Percentiles rank a stretch among this genome's conserved stretches.
These are phyloP conservation scores for Cordilura impudica DNA, from an alignment of 2,888 invertebrate species.

Conservation along the genomic window DNA sequence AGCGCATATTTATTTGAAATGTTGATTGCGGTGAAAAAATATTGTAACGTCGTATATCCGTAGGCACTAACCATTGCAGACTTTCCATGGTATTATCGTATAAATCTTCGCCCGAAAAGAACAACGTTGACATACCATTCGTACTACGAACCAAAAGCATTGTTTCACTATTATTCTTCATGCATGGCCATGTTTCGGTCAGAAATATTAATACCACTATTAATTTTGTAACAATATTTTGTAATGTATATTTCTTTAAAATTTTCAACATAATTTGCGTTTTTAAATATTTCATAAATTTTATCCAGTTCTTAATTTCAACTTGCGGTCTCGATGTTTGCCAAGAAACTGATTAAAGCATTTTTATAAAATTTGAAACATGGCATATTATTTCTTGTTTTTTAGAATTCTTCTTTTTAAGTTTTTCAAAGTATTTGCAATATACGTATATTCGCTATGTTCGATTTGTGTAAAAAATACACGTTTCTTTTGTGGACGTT, in stretches of 20 bases:
- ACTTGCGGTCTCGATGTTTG: conserved; percentile 22
- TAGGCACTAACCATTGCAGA: conserved; percentile 69
- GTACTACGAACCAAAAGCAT: conserved; percentile 49
- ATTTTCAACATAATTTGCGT: conserved; percentile 12
- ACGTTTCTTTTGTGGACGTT: neutral
- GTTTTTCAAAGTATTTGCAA: neutral
- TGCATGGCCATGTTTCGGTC: conserved; percentile 5
- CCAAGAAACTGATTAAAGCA: conserved; percentile 45
- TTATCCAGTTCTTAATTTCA: neutral
- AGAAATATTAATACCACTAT: conserved; percentile 7
- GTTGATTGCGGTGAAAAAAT: conserved; percentile 70
- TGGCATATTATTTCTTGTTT: neutral
- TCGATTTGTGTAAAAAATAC: neutral
- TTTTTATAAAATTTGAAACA: conserved; percentile 11
- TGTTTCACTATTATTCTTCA: neutral
- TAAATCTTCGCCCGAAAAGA: conserved; percentile 64
- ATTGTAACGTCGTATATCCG: conserved; percentile 69
- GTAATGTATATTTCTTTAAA: neutral
- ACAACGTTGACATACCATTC: conserved; percentile 63
- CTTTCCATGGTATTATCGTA: conserved; percentile 70
- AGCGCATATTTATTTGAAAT: conserved; percentile 72
- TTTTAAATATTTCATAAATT: neutral
- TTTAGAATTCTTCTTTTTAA: neutral
- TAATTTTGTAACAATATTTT: neutral
- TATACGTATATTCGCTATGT: neutral